Percentiles rank a stretch among this genome's conserved stretches.
Evolutionary conservation across 2,888 invertebrate genomes (phyloP).

Genomic region (Acronicta leporina): DNA sequence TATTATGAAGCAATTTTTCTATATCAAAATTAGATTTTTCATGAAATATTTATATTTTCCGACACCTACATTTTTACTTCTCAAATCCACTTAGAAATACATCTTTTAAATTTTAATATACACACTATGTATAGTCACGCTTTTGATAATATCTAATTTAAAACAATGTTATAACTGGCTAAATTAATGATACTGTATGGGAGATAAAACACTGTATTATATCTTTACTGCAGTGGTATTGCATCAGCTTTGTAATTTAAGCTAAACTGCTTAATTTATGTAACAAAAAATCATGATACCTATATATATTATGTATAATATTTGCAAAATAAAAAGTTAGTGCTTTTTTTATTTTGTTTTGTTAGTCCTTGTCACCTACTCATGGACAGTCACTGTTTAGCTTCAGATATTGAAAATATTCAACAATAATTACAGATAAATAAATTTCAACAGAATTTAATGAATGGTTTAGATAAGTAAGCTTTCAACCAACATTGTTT

Average conservation of each 20-base stretch:
- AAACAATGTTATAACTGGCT: conserved; percentile 30
- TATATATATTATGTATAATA: too few relatives aligned
- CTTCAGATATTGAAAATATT: conserved; percentile 27
- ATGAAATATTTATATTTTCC: conserved; percentile 39
- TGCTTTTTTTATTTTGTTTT: conserved; percentile 1
- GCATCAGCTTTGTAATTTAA: conserved; percentile 9
- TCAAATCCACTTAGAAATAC: conserved; percentile 47
- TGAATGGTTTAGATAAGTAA: conserved; percentile 48
- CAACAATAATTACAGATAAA: conserved; percentile 42
- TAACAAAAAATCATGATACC: background rate
- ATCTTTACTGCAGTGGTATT: conserved; percentile 4
- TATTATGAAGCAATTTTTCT: conserved; percentile 46
- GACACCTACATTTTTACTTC: conserved; percentile 48
- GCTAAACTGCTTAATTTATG: conserved; percentile 22
- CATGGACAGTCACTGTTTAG: conserved; percentile 20
- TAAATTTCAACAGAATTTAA: conserved; percentile 40
- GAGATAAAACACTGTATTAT: conserved; percentile 29
- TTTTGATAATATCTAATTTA: conserved; percentile 44
- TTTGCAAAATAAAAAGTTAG: too few relatives aligned
- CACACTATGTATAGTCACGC: conserved; percentile 52
- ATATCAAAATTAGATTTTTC: conserved; percentile 32
- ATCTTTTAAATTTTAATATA: conserved; percentile 49
- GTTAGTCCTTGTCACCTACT: conserved; percentile 15
- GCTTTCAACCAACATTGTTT: conserved; percentile 38
- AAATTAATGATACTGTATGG: conserved; percentile 29